Evolutionary conservation across 1,140 invertebrate genomes (phyloP), one percentile per base, ranked within the genome.

Genomic region (Venturia canescens): DNA sequence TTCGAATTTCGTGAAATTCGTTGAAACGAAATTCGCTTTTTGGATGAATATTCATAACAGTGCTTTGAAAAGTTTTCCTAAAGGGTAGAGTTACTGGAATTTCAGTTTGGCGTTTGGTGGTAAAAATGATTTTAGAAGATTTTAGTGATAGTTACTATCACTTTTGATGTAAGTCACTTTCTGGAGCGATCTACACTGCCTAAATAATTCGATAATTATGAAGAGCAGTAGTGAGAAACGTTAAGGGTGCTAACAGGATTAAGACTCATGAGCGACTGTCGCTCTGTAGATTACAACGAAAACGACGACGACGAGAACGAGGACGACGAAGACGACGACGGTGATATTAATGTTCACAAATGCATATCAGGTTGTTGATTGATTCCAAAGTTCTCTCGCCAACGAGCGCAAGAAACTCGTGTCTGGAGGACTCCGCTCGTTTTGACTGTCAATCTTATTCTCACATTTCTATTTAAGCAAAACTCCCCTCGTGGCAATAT

Each of bases 271-370:
- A 88, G 84, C 86, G 83, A 84, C 86, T 87, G 84, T 86, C 85
- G 21, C 31, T 23, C 57, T 34, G 75, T 26, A 66, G 27, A 34
- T 69, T 69, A 69, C 60, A 63, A 63, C 15, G 57, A n/a, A 15
- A 53, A 63, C 57, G 57, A 21, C 23, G n/a, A 15, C 71, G 53
- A 29, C 50, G 53, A n/a, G 53, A 63, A 66, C 63, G 83, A 82
- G 84, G 85, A 86, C 85, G 83, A 83, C 84, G 85, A 86, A 3
- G 44, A 53, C 71, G 53, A 57, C 50, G 72, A 87, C 85, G 84
- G 82, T 86, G 85, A 87, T 88, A 88, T 87, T 88, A 86, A 88
- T 88, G 86, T 88, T 89, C 88, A 83, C 84, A 82, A 86, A 88
- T 88, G 86, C 87, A 86, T 81, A 81, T 86, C 87, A 84, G 86